A percentile compares a stretch with the other conserved stretches of the same genome.
Conservation (phyloP, 2,113 vertebrate species). For the Oceanodroma tethys region DNA sequence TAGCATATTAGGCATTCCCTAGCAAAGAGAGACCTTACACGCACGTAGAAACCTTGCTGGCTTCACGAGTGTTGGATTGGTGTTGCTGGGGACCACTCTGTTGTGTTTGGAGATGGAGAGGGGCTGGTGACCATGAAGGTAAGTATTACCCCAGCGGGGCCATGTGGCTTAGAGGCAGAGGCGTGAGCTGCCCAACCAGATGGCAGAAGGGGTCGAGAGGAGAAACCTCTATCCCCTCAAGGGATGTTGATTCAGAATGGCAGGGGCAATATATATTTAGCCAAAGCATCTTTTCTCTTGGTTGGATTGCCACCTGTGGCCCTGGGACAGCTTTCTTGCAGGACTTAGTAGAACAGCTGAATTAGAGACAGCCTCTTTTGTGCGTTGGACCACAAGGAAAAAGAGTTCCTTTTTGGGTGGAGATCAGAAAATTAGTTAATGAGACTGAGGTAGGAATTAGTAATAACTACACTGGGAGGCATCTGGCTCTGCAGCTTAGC, state of each 20-base stretch:
- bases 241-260: background rate
- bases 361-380: background rate
- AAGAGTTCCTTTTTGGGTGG: background rate
- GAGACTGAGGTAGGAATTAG: background rate
- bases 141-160: background rate
- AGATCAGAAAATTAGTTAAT: background rate
- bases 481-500: background rate
- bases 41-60: background rate
- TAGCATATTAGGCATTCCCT: background rate
- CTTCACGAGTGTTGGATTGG: background rate
- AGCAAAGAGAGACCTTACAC: background rate
- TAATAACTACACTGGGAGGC: background rate
- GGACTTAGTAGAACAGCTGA: background rate
- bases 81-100: background rate
- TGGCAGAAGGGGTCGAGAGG: background rate
- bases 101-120: background rate
- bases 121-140: background rate
- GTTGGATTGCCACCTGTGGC: background rate
- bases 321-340: background rate
- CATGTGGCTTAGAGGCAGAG: background rate
- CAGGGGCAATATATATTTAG: background rate
- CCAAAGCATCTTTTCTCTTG: background rate
- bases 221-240: background rate
- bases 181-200: background rate
- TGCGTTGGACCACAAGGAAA: background rate